phyloP scores from a whole-genome alignment of 2,113 vertebrate species.

The Nerophis ophidion region DNA sequence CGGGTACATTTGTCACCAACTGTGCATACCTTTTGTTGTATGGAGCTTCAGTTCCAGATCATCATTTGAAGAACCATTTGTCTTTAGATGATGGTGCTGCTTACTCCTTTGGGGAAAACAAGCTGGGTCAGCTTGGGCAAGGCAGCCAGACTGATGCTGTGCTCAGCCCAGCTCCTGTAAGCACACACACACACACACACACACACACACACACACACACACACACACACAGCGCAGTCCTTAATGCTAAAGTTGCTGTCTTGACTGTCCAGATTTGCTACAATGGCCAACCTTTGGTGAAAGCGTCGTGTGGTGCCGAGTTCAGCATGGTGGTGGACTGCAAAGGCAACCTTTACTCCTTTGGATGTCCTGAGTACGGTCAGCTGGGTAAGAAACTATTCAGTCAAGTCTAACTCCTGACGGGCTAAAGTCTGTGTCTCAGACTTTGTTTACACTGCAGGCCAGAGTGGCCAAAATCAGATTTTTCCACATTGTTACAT shows the following conservation, averaged over 20 bases:
- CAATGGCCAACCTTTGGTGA: constrained; percentile 94
- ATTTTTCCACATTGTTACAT: too few relatives aligned
- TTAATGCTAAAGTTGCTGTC: background rate
- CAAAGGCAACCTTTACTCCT: constrained; percentile 96
- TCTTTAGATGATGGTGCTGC: constrained; percentile 79
- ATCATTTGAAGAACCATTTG: background rate
- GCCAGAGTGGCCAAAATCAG: too few relatives aligned
- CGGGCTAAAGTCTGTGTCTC: too few relatives aligned
- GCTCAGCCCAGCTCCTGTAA: constrained; percentile 85
- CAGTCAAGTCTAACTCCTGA: too few relatives aligned
- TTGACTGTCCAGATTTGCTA: constrained; percentile 82
- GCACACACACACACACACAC: constrained; percentile 3
- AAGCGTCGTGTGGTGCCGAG: constrained; percentile 90
- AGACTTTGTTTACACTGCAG: too few relatives aligned
- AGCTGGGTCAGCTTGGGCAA: constrained; percentile 91
- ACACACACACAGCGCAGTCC: background rate
- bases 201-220: background rate
- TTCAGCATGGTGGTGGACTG: constrained; percentile 99
- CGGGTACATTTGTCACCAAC: constrained; percentile 66
- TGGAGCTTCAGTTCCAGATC: too few relatives aligned
- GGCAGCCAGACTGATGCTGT: constrained; percentile 93
- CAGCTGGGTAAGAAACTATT: constrained; percentile 80
- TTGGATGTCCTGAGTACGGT: constrained; percentile 92
- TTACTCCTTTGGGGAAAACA: constrained; percentile 93
- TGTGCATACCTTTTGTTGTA: too few relatives aligned